Evolutionary conservation across 2,113 vertebrate genomes (phyloP), one percentile per base, ranked within the genome.

Genomic region (Osmerus eperlanus): DNA sequence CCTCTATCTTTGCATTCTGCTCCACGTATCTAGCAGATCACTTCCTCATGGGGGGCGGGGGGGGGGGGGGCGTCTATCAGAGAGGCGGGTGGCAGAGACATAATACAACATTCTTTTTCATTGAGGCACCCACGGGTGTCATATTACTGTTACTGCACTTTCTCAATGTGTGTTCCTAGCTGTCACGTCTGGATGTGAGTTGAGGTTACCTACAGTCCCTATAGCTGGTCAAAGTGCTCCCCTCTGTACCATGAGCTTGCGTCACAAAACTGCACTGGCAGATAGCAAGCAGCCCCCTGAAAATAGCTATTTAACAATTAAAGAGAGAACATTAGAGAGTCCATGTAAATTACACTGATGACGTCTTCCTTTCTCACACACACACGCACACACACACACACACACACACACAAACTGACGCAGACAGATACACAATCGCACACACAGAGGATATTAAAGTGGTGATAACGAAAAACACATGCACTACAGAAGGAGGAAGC

Each of bases 81-180:
- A 4, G 5, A 36, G 32, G 32, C 32, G 7, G 32, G 5, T 36
- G 7, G 4, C 32, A 36, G 32, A 15, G 76, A 74, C 64, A 69
- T 21, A 55, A 72, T 78, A 67, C 80, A 79, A 86, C 85, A 81
- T 80, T 81, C 14, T 41, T 81, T 79, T 85, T 86, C 76, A 73
- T 74, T n/a, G 82, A 78, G 59, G 71, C 77, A 81, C 84, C 81
- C 81, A 18, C 53, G 15, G 16, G 62, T 64, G 28, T 64, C 62
- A 47, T 11, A 47, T 47, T 12, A 47, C 41, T 11, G 41, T 47
- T 47, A 47, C 8, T 12, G 9, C 41, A 47, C 41, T 12, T 47
- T 47, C 41, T 47, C 41, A 9, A 11, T 2, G 41, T 47, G 41
- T 47, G 41, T 47, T 2, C 41, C 7, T 47, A 11, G 41, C 41